A percentile compares a stretch with the other conserved stretches of the same genome.
These are phyloP conservation scores for Ctenoplectra terminalis DNA, from an alignment of 1,140 invertebrate species.

Conservation along the genomic window DNA sequence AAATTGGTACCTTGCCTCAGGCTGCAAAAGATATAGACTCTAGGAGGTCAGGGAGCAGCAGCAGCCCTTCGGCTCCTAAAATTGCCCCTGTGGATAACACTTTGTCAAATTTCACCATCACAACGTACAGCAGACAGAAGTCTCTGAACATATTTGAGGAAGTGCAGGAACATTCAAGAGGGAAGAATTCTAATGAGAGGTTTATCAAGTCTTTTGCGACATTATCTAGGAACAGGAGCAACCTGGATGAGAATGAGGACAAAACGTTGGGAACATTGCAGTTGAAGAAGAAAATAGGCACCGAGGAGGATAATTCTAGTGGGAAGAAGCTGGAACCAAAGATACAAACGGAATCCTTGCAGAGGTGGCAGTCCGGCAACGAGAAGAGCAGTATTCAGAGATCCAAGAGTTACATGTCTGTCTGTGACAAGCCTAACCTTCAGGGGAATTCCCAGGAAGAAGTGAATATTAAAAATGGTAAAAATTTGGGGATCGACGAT, in stretches of 20 bases:
- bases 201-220: conserved; percentile 65
- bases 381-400: conserved; percentile 70
- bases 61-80: conserved; percentile 53
- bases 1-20: conserved; percentile 61
- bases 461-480: conserved; percentile 7
- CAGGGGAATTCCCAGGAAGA: conserved; percentile 50
- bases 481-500: background rate
- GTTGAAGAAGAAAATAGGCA: background rate
- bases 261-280: conserved; percentile 1
- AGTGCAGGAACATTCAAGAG: conserved; percentile 36
- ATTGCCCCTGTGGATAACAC: conserved; percentile 78
- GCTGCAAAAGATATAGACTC: conserved; percentile 38
- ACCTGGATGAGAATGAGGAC: conserved; percentile 42
- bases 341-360: conserved; percentile 37
- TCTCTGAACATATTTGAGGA: conserved; percentile 77
- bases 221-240: conserved; percentile 50
- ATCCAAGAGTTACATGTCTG: conserved; percentile 78
- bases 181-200: conserved; percentile 43
- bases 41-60: background rate
- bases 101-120: conserved; percentile 80
- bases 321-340: conserved; percentile 37
- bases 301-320: background rate
- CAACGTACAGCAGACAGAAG: conserved; percentile 77
- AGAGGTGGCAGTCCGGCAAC: conserved; percentile 47
- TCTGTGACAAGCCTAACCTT: conserved; percentile 73